phyloP scores from a whole-genome alignment of 2,113 vertebrate genomes.

The Nanger granti region DNA sequence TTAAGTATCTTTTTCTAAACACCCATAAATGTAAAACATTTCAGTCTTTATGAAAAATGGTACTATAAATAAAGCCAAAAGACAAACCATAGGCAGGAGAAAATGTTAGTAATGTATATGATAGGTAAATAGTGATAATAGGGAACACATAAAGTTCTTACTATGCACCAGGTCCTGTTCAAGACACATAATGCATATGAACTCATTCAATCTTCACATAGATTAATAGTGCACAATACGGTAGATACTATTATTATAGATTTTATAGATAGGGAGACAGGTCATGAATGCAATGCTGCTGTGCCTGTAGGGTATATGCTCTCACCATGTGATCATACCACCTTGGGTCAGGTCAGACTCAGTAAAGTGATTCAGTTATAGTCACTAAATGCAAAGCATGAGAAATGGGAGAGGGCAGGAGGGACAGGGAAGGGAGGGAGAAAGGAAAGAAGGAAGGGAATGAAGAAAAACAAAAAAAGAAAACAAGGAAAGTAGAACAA shows the following conservation, averaged over 20 bases:
- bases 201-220: background rate
- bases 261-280: background rate
- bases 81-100: background rate
- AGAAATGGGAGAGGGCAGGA: background rate
- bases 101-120: background rate
- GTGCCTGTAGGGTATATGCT: background rate
- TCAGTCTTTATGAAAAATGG: background rate
- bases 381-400: background rate
- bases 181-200: background rate
- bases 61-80: background rate
- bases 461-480: background rate
- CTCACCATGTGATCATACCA: background rate
- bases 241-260: background rate
- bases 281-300: background rate
- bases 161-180: background rate
- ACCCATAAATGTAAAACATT: background rate
- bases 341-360: background rate
- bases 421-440: background rate
- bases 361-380: background rate
- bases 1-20: background rate
- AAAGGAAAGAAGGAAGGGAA: background rate
- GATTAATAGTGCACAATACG: background rate
- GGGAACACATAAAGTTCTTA: background rate
- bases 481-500: background rate
- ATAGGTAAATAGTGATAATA: background rate